Evolutionary conservation across 2,888 invertebrate genomes (phyloP), one percentile per base, ranked within the genome.

Genomic region (Hydropsyche betteni): DNA sequence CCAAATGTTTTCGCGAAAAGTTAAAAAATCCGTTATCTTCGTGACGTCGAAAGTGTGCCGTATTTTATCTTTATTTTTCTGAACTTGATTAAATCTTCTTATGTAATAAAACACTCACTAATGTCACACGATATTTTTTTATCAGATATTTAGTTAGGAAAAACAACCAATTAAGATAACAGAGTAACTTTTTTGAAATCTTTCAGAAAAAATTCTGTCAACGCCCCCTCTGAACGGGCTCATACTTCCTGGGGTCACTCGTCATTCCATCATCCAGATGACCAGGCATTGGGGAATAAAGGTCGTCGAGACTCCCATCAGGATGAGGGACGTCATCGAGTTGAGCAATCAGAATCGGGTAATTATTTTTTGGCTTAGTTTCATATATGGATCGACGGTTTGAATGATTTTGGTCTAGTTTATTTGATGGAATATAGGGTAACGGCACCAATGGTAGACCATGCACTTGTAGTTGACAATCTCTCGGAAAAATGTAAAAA

Each of bases 151-250:
- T 8, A 1, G 24, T 2, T 44, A 8, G 44, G 7, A 10, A 44
- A 44, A 10, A 24, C 24, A 24, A 24, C 24, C 2, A 24, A 24
- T 24, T 24, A 24, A 24, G 24, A 24, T 24, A 24, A 24, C 24
- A 24, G 24, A 24, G 2, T 61, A 61, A 6, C 7, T 24, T 24
- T 24, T 24, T 24, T 24, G 1, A 24, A 24, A 24, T 24, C 80
- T 86, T 85, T 36, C 85, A 97, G 98, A 97, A 83, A 92, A 91
- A 84, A 96, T 97, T 86, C 85, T 99, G 81, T 89, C 94, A 44
- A 99, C 99, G 7, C 98, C 99, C 10, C 96, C 98, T 4, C 86
- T 99, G 76, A 93, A 94, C 82, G 99, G 98, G 4, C 88, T 99
- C 1, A 99, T 99, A 80, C 87, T 99, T 80, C 99, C 99, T 7